phyloP scores from a whole-genome alignment of 2,113 vertebrate genomes.

The Brachionichthys hirsutus region DNA sequence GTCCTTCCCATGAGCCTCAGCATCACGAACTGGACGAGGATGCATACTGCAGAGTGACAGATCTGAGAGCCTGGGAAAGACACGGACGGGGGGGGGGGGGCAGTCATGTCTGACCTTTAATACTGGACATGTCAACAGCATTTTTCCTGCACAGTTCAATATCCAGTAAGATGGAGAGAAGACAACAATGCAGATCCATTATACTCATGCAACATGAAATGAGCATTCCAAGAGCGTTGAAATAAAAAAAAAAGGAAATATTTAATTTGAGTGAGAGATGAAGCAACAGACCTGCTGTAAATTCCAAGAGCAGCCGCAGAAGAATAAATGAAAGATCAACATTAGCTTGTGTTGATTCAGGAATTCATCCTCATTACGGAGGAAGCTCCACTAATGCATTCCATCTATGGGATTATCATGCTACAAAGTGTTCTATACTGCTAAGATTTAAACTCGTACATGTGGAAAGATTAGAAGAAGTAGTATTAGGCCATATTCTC shows the following conservation, averaged over 20 bases:
- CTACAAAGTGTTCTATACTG: no score
- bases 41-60: constrained; percentile 87
- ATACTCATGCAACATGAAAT: constrained; percentile 23
- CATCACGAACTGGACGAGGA: constrained; percentile 92
- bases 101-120: constrained; percentile 39
- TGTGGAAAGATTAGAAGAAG: no score
- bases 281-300: constrained; percentile 73
- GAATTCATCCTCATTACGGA: no score
- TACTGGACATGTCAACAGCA: constrained; percentile 24
- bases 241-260: not conserved
- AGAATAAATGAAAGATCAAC: constrained; percentile 41
- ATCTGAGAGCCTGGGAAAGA: constrained; percentile 83
- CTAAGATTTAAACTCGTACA: no score
- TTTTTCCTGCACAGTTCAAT: constrained; percentile 29
- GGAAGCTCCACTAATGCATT: no score
- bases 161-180: constrained; percentile 13
- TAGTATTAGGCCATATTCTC: no score
- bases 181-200: constrained; percentile 9
- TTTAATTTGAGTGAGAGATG: constrained; percentile 29
- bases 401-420: no score
- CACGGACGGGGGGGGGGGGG: constrained; percentile 1
- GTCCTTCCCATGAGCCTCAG: constrained; percentile 97
- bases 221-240: constrained; percentile 12
- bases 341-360: constrained; percentile 22
- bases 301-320: constrained; percentile 70